Evolutionary conservation across 2,888 invertebrate genomes (phyloP).

Genomic region (Papilio demoleus): DNA sequence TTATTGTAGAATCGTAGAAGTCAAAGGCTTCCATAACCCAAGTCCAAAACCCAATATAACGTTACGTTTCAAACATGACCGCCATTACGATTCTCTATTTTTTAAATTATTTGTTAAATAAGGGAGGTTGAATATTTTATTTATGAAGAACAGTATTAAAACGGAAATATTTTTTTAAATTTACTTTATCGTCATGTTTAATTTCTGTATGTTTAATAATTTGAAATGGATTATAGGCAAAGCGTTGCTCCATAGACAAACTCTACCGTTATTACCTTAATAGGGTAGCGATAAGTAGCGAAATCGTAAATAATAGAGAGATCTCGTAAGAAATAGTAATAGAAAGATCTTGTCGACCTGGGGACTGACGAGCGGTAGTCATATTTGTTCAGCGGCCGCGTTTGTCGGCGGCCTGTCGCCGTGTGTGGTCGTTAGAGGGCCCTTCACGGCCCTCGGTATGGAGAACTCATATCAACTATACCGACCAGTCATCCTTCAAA

Average conservation of each 20-base stretch:
- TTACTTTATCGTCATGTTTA: too few relatives aligned
- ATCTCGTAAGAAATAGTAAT: constrained; percentile 35
- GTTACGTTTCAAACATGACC: too few relatives aligned
- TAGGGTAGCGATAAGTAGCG: constrained; percentile 36
- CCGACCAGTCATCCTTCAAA: not conserved
- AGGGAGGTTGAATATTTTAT: too few relatives aligned
- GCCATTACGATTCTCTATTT: too few relatives aligned
- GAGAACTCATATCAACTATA: constrained; percentile 18
- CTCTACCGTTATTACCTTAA: constrained; percentile 26
- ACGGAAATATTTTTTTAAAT: too few relatives aligned
- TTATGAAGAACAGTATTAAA: too few relatives aligned
- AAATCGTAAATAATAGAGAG: constrained; percentile 38
- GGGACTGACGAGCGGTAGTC: constrained; percentile 39
- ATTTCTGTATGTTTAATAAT: too few relatives aligned
- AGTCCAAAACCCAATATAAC: too few relatives aligned
- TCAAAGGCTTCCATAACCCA: too few relatives aligned
- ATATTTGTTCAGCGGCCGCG: constrained; percentile 50
- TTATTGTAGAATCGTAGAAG: too few relatives aligned
- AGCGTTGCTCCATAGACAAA: not conserved
- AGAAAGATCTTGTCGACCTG: constrained; percentile 33
- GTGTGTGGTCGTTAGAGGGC: constrained; percentile 54
- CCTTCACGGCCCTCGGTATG: constrained; percentile 28
- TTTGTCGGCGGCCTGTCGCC: constrained; percentile 64
- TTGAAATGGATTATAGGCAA: not conserved
- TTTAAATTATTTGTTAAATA: too few relatives aligned